Evolutionary conservation across 2,113 vertebrate genomes (phyloP).

Genomic region (Origma solitaria): DNA sequence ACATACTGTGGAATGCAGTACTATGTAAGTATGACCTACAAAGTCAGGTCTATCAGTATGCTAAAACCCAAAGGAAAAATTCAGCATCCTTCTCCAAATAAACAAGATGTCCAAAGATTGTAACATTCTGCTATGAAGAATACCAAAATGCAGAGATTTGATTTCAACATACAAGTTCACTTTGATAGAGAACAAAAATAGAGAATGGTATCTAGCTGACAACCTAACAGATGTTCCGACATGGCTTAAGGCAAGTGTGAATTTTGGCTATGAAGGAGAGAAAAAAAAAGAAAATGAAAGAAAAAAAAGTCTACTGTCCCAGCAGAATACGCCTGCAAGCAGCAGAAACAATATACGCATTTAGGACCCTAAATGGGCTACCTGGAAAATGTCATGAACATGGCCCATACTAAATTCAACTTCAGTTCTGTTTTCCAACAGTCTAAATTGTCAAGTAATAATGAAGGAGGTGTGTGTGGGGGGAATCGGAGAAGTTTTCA

Average conservation of each 20-base stretch:
- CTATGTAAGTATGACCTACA: not conserved
- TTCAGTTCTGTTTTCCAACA: not conserved
- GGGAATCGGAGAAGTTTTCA: not conserved
- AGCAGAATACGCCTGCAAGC: not conserved
- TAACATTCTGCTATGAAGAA: not conserved
- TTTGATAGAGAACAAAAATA: not conserved
- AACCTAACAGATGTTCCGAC: not conserved
- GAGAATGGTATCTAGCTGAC: not conserved
- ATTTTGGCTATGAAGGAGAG: not conserved
- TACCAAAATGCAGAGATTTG: not conserved
- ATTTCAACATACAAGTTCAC: not conserved
- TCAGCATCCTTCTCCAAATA: not conserved
- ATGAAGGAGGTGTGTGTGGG: fast-evolving
- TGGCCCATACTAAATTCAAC: not conserved
- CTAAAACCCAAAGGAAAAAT: not conserved
- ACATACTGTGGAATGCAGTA: not conserved
- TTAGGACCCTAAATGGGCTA: not conserved
- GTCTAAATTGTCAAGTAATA: not conserved
- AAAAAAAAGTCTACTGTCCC: not conserved
- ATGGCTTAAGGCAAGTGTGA: not conserved
- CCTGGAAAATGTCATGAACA: not conserved
- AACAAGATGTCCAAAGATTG: not conserved
- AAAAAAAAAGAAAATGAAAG: not conserved
- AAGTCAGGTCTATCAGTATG: not conserved
- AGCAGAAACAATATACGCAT: not conserved